Base-by-base conservation (phyloP, 1,140 invertebrate genomes). In the Bacillus rossius region DNA sequence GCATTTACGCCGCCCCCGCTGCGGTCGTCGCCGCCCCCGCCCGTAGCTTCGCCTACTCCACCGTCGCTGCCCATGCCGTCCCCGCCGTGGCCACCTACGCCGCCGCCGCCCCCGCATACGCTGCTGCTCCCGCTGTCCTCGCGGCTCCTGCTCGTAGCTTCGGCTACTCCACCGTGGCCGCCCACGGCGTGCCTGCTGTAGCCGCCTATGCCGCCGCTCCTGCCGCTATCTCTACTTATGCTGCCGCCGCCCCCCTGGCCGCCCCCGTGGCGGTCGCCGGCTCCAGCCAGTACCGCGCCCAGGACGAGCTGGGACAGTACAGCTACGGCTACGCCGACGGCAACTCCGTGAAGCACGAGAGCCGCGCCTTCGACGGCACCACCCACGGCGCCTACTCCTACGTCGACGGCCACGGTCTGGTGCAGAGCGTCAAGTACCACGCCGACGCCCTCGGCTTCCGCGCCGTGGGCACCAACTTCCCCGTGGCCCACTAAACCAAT, bases 281-380 rank as follows among this genome's bases (percentile, higher is more conserved):
- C 26, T 67, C 73, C 14, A 67, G 69, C 29, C 75, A 80, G 52
- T 75, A 75, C 62, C 79, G 85, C 66, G 77, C 80, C 34, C 83
- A 86, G 69, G 82, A 87, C 65, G 80, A 78, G 2, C 69, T 81
- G 29, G 84, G 84, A 2, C 81, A 81, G 63, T 81, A 81, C 62
- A 49, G 37, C 47, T 71, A 68, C 45, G 67, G 68, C 8, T 71
- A 69, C 53, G 57, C 55, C 34, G 66, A 62, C 45, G 62, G 60
- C 40, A 49, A 52, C 45, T 64, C 62, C 40, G 47, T 61, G 49
- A 69, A 68, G 52, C 43, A 57, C 17, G 68, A 70, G 56, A 45
- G 38, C 1, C 37, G 56, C 16, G 25, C 49, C 51, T 42, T 40
- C 34, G 60, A 58, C 38, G 53, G 37, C n/a, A 19, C 29, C 13